Percentiles rank a stretch among this genome's conserved stretches.
phyloP scores from a whole-genome alignment of 2,113 vertebrate genomes.

The Clarias magur region DNA sequence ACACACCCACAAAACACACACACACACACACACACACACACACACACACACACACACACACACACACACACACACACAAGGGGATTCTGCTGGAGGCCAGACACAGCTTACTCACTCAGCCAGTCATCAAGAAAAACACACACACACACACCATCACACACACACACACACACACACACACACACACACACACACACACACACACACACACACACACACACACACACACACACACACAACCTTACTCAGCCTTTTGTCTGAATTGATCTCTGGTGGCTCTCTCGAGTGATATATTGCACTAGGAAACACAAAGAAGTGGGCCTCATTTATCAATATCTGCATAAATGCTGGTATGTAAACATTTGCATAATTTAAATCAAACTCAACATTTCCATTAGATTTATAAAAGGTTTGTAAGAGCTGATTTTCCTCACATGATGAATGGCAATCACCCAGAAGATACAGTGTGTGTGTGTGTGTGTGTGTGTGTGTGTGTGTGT shows the following conservation, averaged over 20 bases:
- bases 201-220: not conserved
- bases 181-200: not conserved
- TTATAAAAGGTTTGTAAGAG: not conserved
- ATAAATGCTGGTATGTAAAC: not conserved
- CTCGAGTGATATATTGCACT: not conserved
- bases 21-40: conserved; percentile 4
- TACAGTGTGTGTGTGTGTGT: too few species aligned
- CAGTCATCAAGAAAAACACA: conserved; percentile 44
- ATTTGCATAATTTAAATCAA: not conserved
- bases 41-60: conserved; percentile 25
- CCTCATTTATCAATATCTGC: not conserved
- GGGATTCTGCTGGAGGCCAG: conserved; percentile 34
- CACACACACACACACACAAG: conserved; percentile 25
- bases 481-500: too few species aligned
- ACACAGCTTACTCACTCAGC: too few species aligned
- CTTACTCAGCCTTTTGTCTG: conserved; percentile 59
- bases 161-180: conserved; percentile 8
- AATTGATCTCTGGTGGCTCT: conserved; percentile 34
- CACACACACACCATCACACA: conserved; percentile 24
- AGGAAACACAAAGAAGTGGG: not conserved
- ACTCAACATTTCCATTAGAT: not conserved
- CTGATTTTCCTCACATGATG: not conserved
- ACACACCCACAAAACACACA: conserved; percentile 1
- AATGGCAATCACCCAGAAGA: not conserved
- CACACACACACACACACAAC: not conserved